Conservation (phyloP, 2,888 invertebrate genomes). For the Hirtodrosophila confusa region DNA sequence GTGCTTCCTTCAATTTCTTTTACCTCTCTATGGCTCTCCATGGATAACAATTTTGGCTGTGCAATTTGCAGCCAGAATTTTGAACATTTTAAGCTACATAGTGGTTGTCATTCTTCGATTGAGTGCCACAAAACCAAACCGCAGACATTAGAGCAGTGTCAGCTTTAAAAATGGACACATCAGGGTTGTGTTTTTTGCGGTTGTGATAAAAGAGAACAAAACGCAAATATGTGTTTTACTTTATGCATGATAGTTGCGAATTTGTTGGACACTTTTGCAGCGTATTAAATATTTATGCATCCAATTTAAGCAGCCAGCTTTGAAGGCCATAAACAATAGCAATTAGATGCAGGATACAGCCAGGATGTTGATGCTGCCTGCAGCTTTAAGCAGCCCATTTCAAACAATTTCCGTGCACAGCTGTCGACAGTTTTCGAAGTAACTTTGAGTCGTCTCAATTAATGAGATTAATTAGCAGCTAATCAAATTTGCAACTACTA, state of each 20-base stretch:
- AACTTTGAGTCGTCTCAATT: constrained; percentile 61
- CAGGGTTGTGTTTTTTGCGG: constrained; percentile 38
- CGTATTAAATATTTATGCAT: constrained; percentile 33
- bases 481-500: constrained; percentile 73
- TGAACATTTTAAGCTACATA: neutral
- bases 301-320: neutral
- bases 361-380: constrained; percentile 21
- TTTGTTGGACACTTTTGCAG: constrained; percentile 4
- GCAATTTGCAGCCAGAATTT: constrained; percentile 45
- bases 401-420: constrained; percentile 59
- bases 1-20: constrained; percentile 17
- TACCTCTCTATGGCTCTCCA: constrained; percentile 26
- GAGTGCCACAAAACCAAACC: constrained; percentile 27
- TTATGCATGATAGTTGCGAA: constrained; percentile 12
- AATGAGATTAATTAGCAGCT: constrained; percentile 74
- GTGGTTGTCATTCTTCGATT: constrained; percentile 10
- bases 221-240: constrained; percentile 41
- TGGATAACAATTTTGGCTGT: constrained; percentile 42
- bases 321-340: constrained; percentile 26
- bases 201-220: constrained; percentile 27
- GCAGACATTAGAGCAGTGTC: constrained; percentile 46
- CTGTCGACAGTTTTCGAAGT: constrained; percentile 64
- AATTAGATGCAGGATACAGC: constrained; percentile 24
- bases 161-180: constrained; percentile 39
- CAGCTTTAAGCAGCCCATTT: constrained; percentile 50